Base-by-base conservation (phyloP, 2,888 invertebrate species). In the Drosophila cognata region DNA sequence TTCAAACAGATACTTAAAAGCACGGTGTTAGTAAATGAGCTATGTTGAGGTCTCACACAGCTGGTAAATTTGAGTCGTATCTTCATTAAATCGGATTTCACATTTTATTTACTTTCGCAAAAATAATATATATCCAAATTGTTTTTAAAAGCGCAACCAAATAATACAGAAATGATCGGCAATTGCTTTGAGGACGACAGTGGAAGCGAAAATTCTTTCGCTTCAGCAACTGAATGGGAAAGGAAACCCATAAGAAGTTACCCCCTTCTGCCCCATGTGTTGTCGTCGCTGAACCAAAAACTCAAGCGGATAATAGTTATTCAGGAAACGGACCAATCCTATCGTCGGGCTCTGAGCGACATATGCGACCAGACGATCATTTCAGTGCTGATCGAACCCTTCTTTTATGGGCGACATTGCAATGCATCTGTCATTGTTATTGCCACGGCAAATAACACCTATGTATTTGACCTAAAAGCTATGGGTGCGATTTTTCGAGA, bases 301-400 rank as follows among this genome's bases (percentile, higher is more conserved):
- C 51, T 89, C 1, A 16, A 57, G 2, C 43, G 64, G 4, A 67
- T 89, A n/a, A 36, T 71, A 18, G 21, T 59, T 6, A 76, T 89
- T 21, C 65, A 74, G 13, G 71, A 89, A 53, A 65, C 66, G 33
- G 82, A 89, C 55, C 43, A 36, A 7, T 43, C 43, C 2, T 89
- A 80, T 41, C 69, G 21, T 21, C 21, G 21, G 31, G 89, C 87
- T 0, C 31, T 85, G 0, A 52, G 33, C 2, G 89, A 85, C n/a
- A 86, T 85, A 21, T 21, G 38, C 0, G 77, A 79, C 13, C 87
- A 85, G 56, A 11, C 25, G 18, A 77, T 62, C 5, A 58, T 85
- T 25, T 89, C 84, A 5, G n/a, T 85, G 7, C 11, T 85, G 21
- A 61, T 80, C 16, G 84, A 89, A 52, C 88, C 89, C 0, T 81